phyloP scores from a whole-genome alignment of 23 tunicate genomes.

The Trididemnum clinides region DNA sequence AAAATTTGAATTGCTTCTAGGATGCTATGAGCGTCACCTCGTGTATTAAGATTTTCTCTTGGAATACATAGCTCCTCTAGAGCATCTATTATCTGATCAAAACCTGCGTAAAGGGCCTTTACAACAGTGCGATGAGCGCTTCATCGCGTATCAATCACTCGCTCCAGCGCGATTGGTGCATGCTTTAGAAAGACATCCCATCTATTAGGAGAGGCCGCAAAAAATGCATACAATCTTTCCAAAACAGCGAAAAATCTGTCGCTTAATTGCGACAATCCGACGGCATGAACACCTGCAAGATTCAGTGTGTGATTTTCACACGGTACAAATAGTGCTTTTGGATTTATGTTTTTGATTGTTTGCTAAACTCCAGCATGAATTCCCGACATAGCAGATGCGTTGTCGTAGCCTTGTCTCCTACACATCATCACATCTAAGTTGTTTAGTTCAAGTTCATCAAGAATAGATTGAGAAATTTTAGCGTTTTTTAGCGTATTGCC shows the following conservation, averaged over 20 bases:
- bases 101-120: conserved; percentile 66
- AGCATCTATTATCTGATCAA: conserved; percentile 57
- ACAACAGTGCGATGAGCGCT: conserved; percentile 69
- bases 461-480: conserved; percentile 49
- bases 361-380: conserved; percentile 56
- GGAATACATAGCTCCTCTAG: conserved; percentile 39
- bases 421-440: conserved; percentile 55
- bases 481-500: too few relatives aligned
- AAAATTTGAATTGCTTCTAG: conserved; percentile 48
- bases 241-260: conserved; percentile 66
- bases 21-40: conserved; percentile 59
- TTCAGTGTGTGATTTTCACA: conserved; percentile 50
- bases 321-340: conserved; percentile 56
- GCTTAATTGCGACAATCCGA: conserved; percentile 67
- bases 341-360: conserved; percentile 56
- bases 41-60: conserved; percentile 62
- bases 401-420: conserved; percentile 69
- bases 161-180: conserved; percentile 63
- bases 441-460: conserved; percentile 59
- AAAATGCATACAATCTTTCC: conserved; percentile 57
- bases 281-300: conserved; percentile 63
- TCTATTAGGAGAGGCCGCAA: conserved; percentile 66
- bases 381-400: conserved; percentile 67
- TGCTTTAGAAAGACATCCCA: conserved; percentile 57
- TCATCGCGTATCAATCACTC: conserved; percentile 59